Percentiles rank a stretch among this genome's conserved stretches.
Conservation (phyloP, 2,113 vertebrate genomes). For the Oreochromis aureus region DNA sequence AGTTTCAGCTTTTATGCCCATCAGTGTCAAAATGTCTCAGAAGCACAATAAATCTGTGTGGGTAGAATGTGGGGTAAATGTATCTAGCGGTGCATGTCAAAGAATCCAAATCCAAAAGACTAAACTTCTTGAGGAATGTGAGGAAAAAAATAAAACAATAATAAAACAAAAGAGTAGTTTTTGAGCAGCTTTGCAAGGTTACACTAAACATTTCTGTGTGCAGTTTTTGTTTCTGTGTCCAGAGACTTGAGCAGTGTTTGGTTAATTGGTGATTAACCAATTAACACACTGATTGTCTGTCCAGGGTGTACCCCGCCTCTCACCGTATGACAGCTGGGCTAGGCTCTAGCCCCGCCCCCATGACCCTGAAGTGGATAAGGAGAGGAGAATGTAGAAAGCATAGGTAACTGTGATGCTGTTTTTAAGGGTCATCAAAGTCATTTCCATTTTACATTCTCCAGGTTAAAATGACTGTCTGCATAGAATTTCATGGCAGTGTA, state of each 20-base stretch:
- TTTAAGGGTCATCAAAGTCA: background rate
- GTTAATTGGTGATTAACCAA: background rate
- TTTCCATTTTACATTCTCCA: background rate
- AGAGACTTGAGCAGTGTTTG: background rate
- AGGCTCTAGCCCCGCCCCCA: background rate
- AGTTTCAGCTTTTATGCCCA: background rate
- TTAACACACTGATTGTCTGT: background rate
- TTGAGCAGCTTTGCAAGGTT: background rate
- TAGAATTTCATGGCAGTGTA: fast-evolving
- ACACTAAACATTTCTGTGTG: background rate
- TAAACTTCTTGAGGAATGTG: background rate
- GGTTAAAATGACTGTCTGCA: background rate
- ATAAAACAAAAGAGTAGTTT: background rate
- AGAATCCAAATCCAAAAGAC: background rate
- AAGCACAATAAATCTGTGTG: background rate
- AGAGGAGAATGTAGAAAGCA: background rate
- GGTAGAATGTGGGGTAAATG: background rate
- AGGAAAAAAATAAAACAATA: background rate
- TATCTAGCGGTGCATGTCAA: background rate
- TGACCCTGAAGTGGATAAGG: background rate
- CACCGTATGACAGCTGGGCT: background rate
- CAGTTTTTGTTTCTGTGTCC: background rate
- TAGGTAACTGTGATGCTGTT: too few species aligned
- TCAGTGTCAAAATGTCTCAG: background rate
- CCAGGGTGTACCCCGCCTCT: background rate